Evolutionary conservation across 1,140 invertebrate species (phyloP), one percentile per base, ranked within the genome.

Genomic region (Drosophila dunni): DNA sequence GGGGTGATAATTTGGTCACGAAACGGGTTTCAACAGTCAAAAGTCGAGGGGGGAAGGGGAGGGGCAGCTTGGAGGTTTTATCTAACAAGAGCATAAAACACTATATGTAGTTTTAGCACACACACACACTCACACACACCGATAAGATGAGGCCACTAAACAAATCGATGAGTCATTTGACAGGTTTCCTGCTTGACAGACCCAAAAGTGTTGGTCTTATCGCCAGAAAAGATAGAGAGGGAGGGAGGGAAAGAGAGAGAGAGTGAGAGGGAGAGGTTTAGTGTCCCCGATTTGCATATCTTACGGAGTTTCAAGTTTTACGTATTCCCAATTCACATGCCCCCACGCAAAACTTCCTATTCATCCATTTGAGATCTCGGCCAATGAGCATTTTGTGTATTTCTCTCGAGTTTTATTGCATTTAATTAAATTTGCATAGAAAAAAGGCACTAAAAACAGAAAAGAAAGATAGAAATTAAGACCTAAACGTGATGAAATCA

Each of bases 121-220:
- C 24, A 29, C 24, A 29, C 24, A 29, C 6, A 29, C 24, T 5
- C 24, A 29, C 24, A 29, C 24, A 15, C 17, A 38, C 24, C 45
- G 68, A 71, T 64, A 64, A 71, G 68, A 66, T 54, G 48, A 38
- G 50, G 38, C 56, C 38, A 13, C 56, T 38, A 42, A 58, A 75
- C 71, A 71, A 60, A 75, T 75, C 67, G 73, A 75, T 75, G 73
- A 75, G 60, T 75, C 73, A 75, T 71, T 63, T 70, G 58, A 75
- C 57, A 72, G 53, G 68, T 71, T 71, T 72, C 51, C 53, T 65
- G 53, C 56, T 62, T 46, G 34, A 53, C 54, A 38, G n/a, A 65
- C 40, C 34, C 50, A 20, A 58, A 53, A 68, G 44, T 60, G 65
- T 68, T 54, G 67, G 29, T 5, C 44, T 57, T 51, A 60, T 72